Conservation (phyloP, 2,888 invertebrate species). For the Parascotia fuliginaria region DNA sequence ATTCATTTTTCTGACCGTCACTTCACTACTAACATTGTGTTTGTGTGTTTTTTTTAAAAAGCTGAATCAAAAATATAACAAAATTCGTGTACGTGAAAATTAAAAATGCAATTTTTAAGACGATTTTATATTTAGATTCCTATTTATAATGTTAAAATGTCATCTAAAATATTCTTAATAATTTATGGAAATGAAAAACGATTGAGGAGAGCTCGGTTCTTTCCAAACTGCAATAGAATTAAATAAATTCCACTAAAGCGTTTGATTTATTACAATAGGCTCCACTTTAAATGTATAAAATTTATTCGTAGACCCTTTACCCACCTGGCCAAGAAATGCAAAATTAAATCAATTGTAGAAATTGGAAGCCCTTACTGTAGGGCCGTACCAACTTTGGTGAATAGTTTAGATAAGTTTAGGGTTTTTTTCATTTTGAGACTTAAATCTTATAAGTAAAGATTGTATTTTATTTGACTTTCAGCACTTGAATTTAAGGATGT, state of each 20-base stretch:
- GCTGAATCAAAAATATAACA: no score
- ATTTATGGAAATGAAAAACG: neutral
- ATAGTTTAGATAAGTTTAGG: constrained; percentile 33
- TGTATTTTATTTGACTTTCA: no score
- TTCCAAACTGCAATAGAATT: neutral
- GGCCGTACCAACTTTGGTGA: constrained; percentile 43
- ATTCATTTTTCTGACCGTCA: no score
- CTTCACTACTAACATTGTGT: no score
- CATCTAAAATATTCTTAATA: neutral
- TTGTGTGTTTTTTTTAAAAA: no score
- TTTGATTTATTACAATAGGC: constrained; percentile 9
- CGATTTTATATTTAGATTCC: neutral
- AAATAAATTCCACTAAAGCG: neutral
- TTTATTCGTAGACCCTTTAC: constrained; percentile 41
- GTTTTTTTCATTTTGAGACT: no score
- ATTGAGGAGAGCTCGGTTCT: neutral
- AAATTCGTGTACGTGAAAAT: no score
- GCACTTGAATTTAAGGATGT: no score
- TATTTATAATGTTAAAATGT: neutral
- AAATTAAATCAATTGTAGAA: constrained; percentile 67
- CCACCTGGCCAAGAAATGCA: constrained; percentile 61
- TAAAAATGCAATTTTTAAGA: no score
- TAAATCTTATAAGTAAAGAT: neutral
- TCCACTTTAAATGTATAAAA: constrained; percentile 18
- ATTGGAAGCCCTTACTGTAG: constrained; percentile 48